Evolutionary conservation across 2,888 invertebrate species (phyloP).

Genomic region (Amblyteles armatorius): DNA sequence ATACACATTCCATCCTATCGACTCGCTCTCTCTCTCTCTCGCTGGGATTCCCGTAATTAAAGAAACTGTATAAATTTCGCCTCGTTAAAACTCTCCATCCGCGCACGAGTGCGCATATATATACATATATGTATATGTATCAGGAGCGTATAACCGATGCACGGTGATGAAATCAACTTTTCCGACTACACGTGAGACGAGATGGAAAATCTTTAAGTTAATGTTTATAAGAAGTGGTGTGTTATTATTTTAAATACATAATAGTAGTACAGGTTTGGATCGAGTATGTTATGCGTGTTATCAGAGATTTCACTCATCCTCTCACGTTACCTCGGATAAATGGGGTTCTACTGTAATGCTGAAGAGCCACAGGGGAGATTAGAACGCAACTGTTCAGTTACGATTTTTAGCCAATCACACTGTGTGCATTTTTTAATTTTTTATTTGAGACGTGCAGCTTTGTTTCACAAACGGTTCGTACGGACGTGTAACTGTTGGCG

Average conservation of each 20-base stretch:
- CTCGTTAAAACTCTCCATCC: slow-evolving; percentile 53
- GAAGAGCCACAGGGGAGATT: not conserved
- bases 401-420: too few species aligned
- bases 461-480: not conserved
- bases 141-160: not conserved
- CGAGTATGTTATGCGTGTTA: too few species aligned
- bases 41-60: slow-evolving; percentile 68
- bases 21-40: slow-evolving; percentile 54
- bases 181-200: not conserved
- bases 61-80: slow-evolving; percentile 69
- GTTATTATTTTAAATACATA: too few species aligned
- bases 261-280: too few species aligned
- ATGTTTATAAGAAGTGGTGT: too few species aligned
- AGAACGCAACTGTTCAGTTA: too few species aligned
- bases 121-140: slow-evolving; percentile 3
- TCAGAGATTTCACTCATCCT: too few species aligned
- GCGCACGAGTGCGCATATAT: not conserved
- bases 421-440: not conserved
- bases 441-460: not conserved
- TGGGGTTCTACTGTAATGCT: not conserved
- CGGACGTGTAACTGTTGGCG: not conserved
- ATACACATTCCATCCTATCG: slow-evolving; percentile 58
- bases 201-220: not conserved
- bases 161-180: slow-evolving; percentile 44
- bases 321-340: too few species aligned